Evolutionary conservation across 2,797 vertebrate genomes (phyloP), one percentile per base, ranked within the genome.

Genomic region (Vipera ursinii): DNA sequence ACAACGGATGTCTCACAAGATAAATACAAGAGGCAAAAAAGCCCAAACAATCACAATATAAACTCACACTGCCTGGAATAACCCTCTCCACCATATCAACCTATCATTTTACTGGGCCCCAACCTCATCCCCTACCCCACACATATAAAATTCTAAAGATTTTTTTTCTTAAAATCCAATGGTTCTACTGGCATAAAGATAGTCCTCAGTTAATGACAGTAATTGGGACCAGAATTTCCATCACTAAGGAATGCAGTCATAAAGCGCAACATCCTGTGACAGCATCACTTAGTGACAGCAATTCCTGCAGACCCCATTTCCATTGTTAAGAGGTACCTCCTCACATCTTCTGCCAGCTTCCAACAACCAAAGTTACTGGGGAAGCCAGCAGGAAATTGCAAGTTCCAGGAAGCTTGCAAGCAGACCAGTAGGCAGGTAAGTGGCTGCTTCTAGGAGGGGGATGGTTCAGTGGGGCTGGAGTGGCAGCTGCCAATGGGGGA

Each of bases 151-250:
- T 55, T 65, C 13, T 91, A 53, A 26, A 12, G 3, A 65, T 65
- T 51, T 86, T 44, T 95, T 94, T 94, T 92, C 88, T 93, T 78
- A 22, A 78, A 48, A 44, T 48, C 17, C 3, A 44, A 78, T 78
- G 7, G 65, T 73, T 73, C 6, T 73, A 3, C 20, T 44, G 38
- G 73, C 38, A 48, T 44, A 78, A 3, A 78, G 17, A 7, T 22
- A 44, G 73, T 44, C 38, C 73, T 78, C 3, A 0, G 73, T 78
- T 24, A 78, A 48, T 44, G 32, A 44, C 73, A 78, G 17, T 44
- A 78, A 44, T 78, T 78, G 73, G n/a, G 38, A 38, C 38, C 38
- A 38, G 38, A 44, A 78, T 78, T 78, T 6, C 73, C 32, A 44
- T 78, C 38, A 22, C 73, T 48, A 63, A 57, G 28, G 9, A 22